Base-by-base conservation (phyloP, 1,140 invertebrate species). In the Drosophila cardini region DNA sequence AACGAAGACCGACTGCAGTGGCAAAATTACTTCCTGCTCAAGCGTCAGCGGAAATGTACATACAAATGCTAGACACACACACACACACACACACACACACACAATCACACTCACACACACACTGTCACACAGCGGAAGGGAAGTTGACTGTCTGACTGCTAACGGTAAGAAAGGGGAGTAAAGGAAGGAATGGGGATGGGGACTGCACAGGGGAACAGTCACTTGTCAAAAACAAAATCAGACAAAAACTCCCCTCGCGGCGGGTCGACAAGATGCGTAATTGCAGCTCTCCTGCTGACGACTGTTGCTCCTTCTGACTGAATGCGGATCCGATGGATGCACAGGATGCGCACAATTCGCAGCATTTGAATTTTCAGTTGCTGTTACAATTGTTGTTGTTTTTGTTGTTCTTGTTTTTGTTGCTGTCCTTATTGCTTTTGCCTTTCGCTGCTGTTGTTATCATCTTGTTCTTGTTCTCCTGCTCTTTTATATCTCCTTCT, bases 141-240 rank as follows among this genome's bases (percentile, higher is more conserved):
- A 62, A 46, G 67, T 68, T 43, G 68, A 34, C 46, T 58, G 52
- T n/a, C 62, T 62, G 58, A 5, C 4, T 13, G 26, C 40, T 36
- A 40, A 43, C 26, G 8, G 52, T n/a, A 16, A 16, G 32, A 5
- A n/a, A 13, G 58, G 2, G 21, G 10, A 7, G 30, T 8, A 11
- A 42, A 9, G 10, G 34, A n/a, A n/a, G n/a, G n/a, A n/a, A n/a
- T n/a, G 21, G 6, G 38, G 6, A 36, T 15, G 34, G 15, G 6
- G 26, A 9, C 4, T 5, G 46, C 15, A 18, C n/a, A 36, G 48
- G 53, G 67, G 40, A 46, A 52, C 67, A 75, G 71, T 85, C 78
- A 89, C 83, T 86, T 86, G 83, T 86, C 83, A 86, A 83, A 86
- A 89, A 86, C 84, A 86, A 87, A 86, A 86, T 86, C 84, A 83